These are phyloP conservation scores for Ophonus ardosiacus DNA, from an alignment of 2,888 invertebrate species.

Conservation along the genomic window DNA sequence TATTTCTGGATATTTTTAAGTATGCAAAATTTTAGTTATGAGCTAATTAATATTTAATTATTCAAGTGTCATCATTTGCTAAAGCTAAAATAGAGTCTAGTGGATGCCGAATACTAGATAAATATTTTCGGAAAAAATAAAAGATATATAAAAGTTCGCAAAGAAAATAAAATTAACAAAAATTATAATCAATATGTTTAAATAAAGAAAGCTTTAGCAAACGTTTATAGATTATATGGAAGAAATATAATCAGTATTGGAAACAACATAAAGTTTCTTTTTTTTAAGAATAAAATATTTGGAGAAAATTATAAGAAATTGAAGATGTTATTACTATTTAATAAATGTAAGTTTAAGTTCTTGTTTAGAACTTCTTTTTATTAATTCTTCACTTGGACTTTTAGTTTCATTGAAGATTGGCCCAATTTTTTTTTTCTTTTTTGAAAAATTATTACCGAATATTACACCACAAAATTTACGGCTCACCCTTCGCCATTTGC, in stretches of 20 bases:
- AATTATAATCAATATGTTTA: too few relatives aligned
- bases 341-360: background rate
- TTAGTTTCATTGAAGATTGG: background rate
- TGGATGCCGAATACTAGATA: too few relatives aligned
- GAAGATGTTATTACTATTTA: background rate
- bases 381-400: background rate
- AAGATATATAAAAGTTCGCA: too few relatives aligned
- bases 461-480: conserved; percentile 10
- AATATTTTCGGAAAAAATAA: too few relatives aligned
- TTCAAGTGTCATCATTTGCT: background rate
- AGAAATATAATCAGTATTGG: too few relatives aligned
- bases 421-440: background rate
- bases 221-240: too few relatives aligned
- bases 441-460: background rate
- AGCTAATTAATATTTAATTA: background rate
- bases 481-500: conserved; percentile 1
- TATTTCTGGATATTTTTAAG: background rate
- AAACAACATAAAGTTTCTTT: too few relatives aligned
- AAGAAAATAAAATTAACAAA: too few relatives aligned
- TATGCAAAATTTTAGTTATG: background rate
- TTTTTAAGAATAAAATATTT: too few relatives aligned
- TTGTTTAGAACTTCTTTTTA: background rate
- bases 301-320: background rate
- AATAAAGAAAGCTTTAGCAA: too few relatives aligned
- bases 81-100: background rate